Percentiles rank a stretch among this genome's conserved stretches.
Conservation (phyloP, 2,113 vertebrate genomes). For the Equus przewalskii region DNA sequence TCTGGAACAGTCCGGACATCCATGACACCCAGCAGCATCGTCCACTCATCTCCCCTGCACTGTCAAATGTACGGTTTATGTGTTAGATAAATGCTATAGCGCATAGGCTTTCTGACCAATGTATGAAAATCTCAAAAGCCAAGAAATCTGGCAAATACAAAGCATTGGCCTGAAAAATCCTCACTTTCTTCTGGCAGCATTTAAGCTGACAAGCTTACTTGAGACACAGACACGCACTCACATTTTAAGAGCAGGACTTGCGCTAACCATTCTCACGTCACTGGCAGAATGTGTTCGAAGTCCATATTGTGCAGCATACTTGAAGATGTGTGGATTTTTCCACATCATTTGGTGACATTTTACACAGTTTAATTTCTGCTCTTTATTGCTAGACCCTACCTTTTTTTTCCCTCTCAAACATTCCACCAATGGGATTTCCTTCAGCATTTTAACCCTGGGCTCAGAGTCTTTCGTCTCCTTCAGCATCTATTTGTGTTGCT, state of each 20-base stretch:
- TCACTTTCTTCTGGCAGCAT: conserved; percentile 64
- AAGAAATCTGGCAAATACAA: conserved; percentile 53
- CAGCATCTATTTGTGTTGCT: conserved; percentile 75
- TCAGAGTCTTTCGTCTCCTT: conserved; percentile 48
- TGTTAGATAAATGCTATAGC: not conserved
- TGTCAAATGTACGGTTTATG: not conserved
- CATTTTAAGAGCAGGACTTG: conserved; percentile 62
- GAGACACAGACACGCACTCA: conserved; percentile 13
- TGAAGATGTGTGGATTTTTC: conserved; percentile 73
- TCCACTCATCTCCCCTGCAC: not conserved
- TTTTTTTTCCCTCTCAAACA: conserved; percentile 46
- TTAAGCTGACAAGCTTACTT: conserved; percentile 54
- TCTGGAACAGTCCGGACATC: not conserved
- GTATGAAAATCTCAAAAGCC: conserved; percentile 54
- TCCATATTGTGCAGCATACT: conserved; percentile 52
- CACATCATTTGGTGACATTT: conserved; percentile 71
- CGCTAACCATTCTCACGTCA: conserved; percentile 58
- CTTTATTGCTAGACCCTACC: conserved; percentile 53
- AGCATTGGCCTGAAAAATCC: conserved; percentile 62
- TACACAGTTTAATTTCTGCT: conserved; percentile 74
- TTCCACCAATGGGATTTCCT: conserved; percentile 71
- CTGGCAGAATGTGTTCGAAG: conserved; percentile 53
- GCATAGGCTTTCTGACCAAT: conserved; percentile 55
- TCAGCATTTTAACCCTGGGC: conserved; percentile 55
- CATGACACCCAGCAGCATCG: not conserved